Percentiles rank a stretch among this genome's conserved stretches.
Evolutionary conservation across 1,140 invertebrate species (phyloP).

Genomic region (Mamestra configurata): DNA sequence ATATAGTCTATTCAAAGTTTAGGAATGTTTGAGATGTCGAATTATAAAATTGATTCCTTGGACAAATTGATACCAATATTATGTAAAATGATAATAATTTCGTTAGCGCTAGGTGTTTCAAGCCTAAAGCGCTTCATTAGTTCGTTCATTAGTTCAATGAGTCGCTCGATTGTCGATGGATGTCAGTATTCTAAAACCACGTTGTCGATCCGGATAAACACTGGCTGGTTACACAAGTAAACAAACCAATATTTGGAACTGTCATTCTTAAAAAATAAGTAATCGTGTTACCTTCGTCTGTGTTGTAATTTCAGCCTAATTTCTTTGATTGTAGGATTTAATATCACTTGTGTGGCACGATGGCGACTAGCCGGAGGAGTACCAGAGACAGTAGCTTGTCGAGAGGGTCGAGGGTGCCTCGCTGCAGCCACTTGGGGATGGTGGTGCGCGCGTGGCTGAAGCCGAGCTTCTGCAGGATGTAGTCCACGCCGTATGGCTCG

Average conservation of each 20-base stretch:
- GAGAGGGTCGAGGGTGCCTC: constrained; percentile 98
- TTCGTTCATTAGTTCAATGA: constrained; percentile 22
- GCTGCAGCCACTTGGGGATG: constrained; percentile 99
- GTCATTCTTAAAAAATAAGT: neutral
- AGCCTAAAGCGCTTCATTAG: constrained; percentile 6
- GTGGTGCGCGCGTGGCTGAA: constrained; percentile 99
- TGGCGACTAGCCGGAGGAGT: constrained; percentile 90
- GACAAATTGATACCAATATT: neutral
- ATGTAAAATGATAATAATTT: constrained; percentile 5
- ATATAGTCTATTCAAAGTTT: constrained; percentile 27
- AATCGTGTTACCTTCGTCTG: neutral
- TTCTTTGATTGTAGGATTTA: neutral
- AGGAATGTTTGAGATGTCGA: constrained; percentile 45
- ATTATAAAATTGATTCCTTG: constrained; percentile 36
- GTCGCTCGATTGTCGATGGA: constrained; percentile 25
- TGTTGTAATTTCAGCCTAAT: neutral
- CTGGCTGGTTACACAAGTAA: neutral
- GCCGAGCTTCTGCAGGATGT: constrained; percentile 98
- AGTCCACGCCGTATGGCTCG: constrained; percentile 99
- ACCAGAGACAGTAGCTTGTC: constrained; percentile 94
- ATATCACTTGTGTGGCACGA: constrained; percentile 77
- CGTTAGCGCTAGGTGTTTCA: constrained; percentile 6
- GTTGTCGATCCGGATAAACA: neutral
- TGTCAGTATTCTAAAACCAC: constrained; percentile 41
- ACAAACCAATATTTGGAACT: neutral